Base-by-base conservation (phyloP, 2,888 invertebrate species). In the Helicoverpa assulta region DNA sequence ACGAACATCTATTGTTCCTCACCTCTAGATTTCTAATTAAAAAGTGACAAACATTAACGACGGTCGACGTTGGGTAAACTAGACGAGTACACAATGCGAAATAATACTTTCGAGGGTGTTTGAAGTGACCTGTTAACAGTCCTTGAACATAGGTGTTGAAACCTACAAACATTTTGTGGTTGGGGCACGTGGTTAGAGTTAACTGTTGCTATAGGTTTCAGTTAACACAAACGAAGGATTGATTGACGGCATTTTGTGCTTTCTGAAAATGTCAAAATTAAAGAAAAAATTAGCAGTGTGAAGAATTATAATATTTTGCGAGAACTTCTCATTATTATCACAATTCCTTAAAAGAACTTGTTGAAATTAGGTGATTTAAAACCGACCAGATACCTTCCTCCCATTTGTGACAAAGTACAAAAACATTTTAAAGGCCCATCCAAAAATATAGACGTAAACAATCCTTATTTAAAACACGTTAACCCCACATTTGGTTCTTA, bases 401-500 rank as follows among this genome's bases (percentile, higher is more conserved):
- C 2, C 1, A 7, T 8, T 7, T 10, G 2, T 33, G 12, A 14
- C 3, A 14, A 12, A 43, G 43, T 43, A 33, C 2, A 33, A 10
- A 33, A 10, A 2, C 12, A 47, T n/a, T 47, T 47, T 1, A 53
- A 21, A 21, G 21, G 16, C 16, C 53, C 16, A 7, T 57, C 56
- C 19, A 68, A 62, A 43, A 60, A 26, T 21, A 55, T 52, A 53
- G 37, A 37, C 29, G 40, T 40, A 50, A 60, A 70, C 59, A 75
- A 40, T 40, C 52, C 51, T 40, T 64, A 74, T 78, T 60, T 12
- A 65, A 73, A 78, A 65, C 60, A 26, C 60, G 50, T 73, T 73
- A 73, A 73, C 68, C 61, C 66, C 66, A 52, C 53, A 66, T 58
- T 60, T 75, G 61, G 59, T 72, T 56, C 51, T 55, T 72, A 80